Evolutionary conservation across 2,113 vertebrate species (phyloP).

Genomic region (Plecotus auritus): DNA sequence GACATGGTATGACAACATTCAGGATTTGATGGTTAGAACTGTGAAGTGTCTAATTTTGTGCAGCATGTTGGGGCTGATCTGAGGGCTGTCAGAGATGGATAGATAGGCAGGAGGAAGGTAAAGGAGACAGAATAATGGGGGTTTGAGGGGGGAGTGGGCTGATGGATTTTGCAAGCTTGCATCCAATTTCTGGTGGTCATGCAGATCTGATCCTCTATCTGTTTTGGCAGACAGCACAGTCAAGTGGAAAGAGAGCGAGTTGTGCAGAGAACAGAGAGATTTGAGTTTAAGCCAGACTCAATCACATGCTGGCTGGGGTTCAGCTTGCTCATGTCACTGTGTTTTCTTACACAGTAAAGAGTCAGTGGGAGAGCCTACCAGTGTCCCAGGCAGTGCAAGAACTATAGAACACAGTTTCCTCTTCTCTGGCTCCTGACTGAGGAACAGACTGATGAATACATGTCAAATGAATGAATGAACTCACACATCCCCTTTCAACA

Average conservation of each 20-base stretch:
- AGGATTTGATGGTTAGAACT: background rate
- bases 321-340: background rate
- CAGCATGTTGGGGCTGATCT: background rate
- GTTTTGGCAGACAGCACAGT: background rate
- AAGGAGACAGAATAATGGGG: background rate
- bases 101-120: background rate
- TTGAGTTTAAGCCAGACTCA: background rate
- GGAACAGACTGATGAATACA: background rate
- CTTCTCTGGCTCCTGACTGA: background rate
- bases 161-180: background rate
- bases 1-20: background rate
- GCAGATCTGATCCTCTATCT: background rate
- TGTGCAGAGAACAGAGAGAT: background rate
- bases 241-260: background rate
- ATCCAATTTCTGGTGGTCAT: background rate
- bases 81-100: background rate
- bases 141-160: background rate
- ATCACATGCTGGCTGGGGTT: background rate
- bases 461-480: background rate
- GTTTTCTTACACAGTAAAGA: background rate
- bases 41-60: background rate
- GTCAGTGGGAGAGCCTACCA: background rate
- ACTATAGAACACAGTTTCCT: background rate
- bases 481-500: slow-evolving; percentile 5
- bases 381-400: background rate